Conservation (phyloP, 1,140 invertebrate species). For the Zelostemma sp. region DNA sequence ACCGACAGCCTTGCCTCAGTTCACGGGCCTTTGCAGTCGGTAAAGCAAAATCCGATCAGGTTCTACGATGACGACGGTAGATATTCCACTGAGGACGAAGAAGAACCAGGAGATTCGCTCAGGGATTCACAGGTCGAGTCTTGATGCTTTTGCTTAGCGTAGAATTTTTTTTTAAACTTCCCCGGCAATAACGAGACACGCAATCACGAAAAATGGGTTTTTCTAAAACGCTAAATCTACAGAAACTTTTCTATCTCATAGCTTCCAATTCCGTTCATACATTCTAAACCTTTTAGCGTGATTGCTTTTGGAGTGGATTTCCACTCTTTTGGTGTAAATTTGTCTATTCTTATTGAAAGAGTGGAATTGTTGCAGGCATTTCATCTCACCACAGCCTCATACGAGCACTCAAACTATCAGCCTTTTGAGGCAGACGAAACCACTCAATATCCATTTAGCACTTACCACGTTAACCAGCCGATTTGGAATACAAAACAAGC, state of each 20-base stretch:
- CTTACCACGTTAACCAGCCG: neutral
- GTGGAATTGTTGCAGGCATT: neutral
- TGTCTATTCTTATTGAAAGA: too few species aligned
- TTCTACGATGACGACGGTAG: slow-evolving; percentile 42
- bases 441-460: neutral
- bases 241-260: too few species aligned
- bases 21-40: slow-evolving; percentile 11
- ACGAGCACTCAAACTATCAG: neutral
- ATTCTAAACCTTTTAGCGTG: too few species aligned
- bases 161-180: too few species aligned
- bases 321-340: too few species aligned
- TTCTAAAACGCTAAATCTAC: too few species aligned
- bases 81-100: slow-evolving; percentile 8
- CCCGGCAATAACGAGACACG: too few species aligned
- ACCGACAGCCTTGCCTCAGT: neutral
- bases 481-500: neutral
- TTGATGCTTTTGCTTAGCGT: too few species aligned
- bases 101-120: neutral
- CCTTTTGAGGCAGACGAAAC: neutral
- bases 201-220: too few species aligned
- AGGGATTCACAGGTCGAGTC: slow-evolving; percentile 1
- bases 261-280: too few species aligned
- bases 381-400: neutral
- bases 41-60: slow-evolving; percentile 22
- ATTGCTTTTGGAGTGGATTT: too few species aligned